Evolutionary conservation across 2,888 invertebrate species (phyloP), one percentile per base, ranked within the genome.

Genomic region (Dastarcus helophoroides): DNA sequence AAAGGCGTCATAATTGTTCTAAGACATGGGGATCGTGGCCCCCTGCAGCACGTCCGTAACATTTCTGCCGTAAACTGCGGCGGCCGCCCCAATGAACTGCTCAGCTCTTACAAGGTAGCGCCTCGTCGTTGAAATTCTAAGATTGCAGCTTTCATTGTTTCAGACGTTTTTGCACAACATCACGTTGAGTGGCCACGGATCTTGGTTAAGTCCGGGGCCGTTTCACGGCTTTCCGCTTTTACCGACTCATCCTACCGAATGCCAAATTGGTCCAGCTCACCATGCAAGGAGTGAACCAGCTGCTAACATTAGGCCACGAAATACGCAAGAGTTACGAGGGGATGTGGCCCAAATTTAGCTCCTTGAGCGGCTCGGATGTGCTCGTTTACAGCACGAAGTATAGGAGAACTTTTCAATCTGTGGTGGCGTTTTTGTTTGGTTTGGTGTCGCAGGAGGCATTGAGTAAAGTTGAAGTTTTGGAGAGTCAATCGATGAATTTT

Each of bases 371-470:
- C 51, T 69, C 74, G 3, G 79, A 79, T 39, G 64, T 81, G 16
- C 53, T 79, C 8, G 69, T 81, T 3, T 80, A 78, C 54, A 84
- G 86, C 43, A 91, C 93, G 0, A 71, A 82, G 22, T 90, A 88
- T 56, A 63, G 89, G 1, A 71, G 95, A 47, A 94, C 94, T 10
- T 88, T 85, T 51, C 93, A 93, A 62, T 91, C 91, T 45, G 80
- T 85, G 0, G 66, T 88, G 43, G 86, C 86, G 0, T 68, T 88
- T 42, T 56, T 85, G 3, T 83, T 75, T 51, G 73, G 78, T 0
- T 69, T 88, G 38, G 62, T 86, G 19, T 75, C 78, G 3, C 60
- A 67, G 2, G 79, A 81, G 33, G 68, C 76, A 28, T 64, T 79
- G 47, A 62, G 73, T 5, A 74, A 75, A 32, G 62, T 86, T 3